A percentile compares a stretch with the other conserved stretches of the same genome.
These are phyloP conservation scores for Scaptomyza flava DNA, from an alignment of 2,888 invertebrate species.

Conservation along the genomic window DNA sequence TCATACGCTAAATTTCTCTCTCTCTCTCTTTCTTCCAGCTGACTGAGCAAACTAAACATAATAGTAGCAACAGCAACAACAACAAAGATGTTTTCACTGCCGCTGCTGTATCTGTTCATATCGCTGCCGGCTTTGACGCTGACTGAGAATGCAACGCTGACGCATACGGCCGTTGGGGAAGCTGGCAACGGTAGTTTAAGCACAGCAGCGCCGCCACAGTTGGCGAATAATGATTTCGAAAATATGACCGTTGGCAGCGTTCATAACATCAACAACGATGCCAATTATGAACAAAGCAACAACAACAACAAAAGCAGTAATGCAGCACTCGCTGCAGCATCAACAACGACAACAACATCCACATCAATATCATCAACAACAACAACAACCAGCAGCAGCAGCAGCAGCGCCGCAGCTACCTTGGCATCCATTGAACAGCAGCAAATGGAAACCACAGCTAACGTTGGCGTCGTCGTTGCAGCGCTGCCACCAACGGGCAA, in stretches of 20 bases:
- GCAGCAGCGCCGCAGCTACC: conserved; percentile 41
- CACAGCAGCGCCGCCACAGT: conserved; percentile 38
- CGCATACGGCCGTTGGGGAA: conserved; percentile 17
- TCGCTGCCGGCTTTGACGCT: conserved; percentile 34
- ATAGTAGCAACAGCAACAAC: conserved; percentile 14
- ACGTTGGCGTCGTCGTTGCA: conserved; percentile 19
- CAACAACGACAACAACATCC: conserved; percentile 10
- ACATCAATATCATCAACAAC: conserved; percentile 18
- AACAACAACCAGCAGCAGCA: conserved; percentile 24
- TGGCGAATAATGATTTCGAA: conserved; percentile 40
- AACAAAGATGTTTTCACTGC: conserved; percentile 52
- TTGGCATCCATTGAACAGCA: conserved; percentile 29
- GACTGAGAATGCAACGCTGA: conserved; percentile 65
- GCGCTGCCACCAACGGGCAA: conserved; percentile 36
- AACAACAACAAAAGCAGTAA: conserved; percentile 13
- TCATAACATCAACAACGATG: conserved; percentile 47
- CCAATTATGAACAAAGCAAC: conserved; percentile 53
- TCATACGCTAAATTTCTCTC: background rate
- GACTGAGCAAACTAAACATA: conserved; percentile 55
- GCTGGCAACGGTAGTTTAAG: conserved; percentile 38
- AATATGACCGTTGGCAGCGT: conserved; percentile 43
- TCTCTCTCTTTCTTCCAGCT: conserved; percentile 47
- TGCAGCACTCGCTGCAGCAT: background rate
- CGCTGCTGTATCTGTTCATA: conserved; percentile 47
- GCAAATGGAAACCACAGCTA: conserved; percentile 27